Conservation (phyloP, 1,140 invertebrate species). For the Microplitis demolitor region DNA sequence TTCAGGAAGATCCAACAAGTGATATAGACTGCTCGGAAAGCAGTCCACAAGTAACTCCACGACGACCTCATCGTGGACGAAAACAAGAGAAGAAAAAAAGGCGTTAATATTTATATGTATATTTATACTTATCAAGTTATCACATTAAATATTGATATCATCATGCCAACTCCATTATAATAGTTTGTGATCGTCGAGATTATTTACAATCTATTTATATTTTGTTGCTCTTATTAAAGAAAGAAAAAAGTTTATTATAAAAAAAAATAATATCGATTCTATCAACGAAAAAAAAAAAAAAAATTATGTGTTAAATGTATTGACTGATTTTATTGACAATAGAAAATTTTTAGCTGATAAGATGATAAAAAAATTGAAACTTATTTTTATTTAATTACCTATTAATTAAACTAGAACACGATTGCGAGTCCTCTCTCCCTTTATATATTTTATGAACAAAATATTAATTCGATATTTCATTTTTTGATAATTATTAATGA, state of each 20-base stretch:
- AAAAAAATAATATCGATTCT: conserved; percentile 17
- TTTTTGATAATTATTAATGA: too few relatives aligned
- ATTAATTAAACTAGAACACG: not conserved
- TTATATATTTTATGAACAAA: too few relatives aligned
- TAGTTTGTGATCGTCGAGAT: not conserved
- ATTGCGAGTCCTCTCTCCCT: too few relatives aligned
- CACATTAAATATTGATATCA: not conserved
- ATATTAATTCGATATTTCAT: too few relatives aligned
- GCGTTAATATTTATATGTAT: conserved; percentile 34
- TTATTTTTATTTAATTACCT: not conserved
- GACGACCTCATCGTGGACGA: conserved; percentile 55
- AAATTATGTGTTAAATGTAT: conserved; percentile 11
- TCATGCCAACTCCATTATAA: not conserved
- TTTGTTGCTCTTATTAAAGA: conserved; percentile 9
- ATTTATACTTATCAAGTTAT: too few relatives aligned
- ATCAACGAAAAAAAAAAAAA: conserved; percentile 15
- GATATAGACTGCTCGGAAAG: conserved; percentile 60
- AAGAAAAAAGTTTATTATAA: not conserved
- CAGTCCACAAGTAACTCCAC: conserved; percentile 59
- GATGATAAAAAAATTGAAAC: not conserved
- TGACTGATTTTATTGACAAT: conserved; percentile 27
- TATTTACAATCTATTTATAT: conserved; percentile 6
- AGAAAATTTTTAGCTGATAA: conserved; percentile 5
- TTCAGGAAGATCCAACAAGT: conserved; percentile 55
- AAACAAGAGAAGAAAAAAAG: conserved; percentile 61